Conservation (phyloP, 1,140 invertebrate species). For the Lerema accius region DNA sequence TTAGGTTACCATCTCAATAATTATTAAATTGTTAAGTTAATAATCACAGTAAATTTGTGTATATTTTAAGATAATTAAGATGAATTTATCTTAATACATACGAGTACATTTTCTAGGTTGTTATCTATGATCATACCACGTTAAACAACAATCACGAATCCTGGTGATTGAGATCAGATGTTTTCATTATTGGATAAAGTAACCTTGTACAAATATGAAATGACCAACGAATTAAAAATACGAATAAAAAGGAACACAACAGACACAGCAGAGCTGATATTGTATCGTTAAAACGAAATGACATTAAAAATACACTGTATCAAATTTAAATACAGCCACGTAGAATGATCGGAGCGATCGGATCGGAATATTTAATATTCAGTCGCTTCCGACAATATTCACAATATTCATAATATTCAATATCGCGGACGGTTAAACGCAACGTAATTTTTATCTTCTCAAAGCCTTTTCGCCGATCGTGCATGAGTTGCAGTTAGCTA, state of each 20-base stretch:
- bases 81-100: too few species aligned
- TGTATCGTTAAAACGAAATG: constrained; percentile 5
- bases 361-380: constrained; percentile 22
- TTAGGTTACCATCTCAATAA: too few species aligned
- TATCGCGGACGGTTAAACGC: constrained; percentile 19
- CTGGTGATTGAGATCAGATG: too few species aligned
- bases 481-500: constrained; percentile 16
- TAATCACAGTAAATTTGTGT: too few species aligned
- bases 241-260: neutral
- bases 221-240: neutral
- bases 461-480: constrained; percentile 15
- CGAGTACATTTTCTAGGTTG: too few species aligned
- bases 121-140: too few species aligned
- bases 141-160: too few species aligned
- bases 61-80: too few species aligned
- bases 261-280: neutral
- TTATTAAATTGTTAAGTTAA: too few species aligned
- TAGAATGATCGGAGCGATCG: constrained; percentile 12
- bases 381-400: constrained; percentile 22
- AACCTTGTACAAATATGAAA: neutral
- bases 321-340: constrained; percentile 17
- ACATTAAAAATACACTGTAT: constrained; percentile 4
- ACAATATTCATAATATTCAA: constrained; percentile 27
- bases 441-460: constrained; percentile 25
- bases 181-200: too few species aligned